A percentile compares a stretch with the other conserved stretches of the same genome.
Conservation (phyloP, 2,888 invertebrate species). For the Litoditis marina region DNA sequence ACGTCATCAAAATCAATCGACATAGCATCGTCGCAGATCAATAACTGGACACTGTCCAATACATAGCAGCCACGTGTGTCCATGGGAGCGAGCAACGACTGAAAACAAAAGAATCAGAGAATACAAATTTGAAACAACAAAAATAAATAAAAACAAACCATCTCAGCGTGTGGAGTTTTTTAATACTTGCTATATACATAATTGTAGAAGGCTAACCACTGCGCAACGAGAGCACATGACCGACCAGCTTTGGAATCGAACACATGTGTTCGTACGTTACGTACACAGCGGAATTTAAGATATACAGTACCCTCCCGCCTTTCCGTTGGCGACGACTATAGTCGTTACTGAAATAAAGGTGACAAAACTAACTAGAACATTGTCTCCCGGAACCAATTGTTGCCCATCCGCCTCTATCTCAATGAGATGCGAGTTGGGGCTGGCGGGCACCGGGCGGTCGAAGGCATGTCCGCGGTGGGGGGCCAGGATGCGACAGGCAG, state of each 20-base stretch:
- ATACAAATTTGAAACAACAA: neutral
- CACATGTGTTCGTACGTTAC: too few species aligned
- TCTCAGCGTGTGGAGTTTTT: too few species aligned
- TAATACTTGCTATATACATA: neutral
- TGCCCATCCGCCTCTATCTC: too few species aligned
- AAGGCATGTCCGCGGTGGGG: neutral
- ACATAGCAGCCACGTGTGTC: slow-evolving; percentile 8
- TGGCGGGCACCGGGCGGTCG: neutral
- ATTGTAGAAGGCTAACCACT: neutral
- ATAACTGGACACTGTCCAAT: neutral
- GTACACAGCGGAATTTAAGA: too few species aligned
- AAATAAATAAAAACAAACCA: too few species aligned
- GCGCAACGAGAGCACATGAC: neutral
- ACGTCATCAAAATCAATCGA: neutral
- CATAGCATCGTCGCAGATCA: neutral
- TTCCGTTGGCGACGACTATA: too few species aligned
- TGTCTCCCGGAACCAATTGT: slow-evolving; percentile 1
- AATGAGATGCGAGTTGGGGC: neutral
- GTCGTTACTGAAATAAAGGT: neutral
- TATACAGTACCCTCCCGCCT: too few species aligned
- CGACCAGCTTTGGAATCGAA: too few species aligned
- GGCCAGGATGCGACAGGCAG: slow-evolving; percentile 6
- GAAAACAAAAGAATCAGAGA: neutral
- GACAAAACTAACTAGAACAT: neutral
- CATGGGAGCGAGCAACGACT: neutral